Base-by-base conservation (phyloP, 1,140 invertebrate species). In the Drosophila elegans region DNA sequence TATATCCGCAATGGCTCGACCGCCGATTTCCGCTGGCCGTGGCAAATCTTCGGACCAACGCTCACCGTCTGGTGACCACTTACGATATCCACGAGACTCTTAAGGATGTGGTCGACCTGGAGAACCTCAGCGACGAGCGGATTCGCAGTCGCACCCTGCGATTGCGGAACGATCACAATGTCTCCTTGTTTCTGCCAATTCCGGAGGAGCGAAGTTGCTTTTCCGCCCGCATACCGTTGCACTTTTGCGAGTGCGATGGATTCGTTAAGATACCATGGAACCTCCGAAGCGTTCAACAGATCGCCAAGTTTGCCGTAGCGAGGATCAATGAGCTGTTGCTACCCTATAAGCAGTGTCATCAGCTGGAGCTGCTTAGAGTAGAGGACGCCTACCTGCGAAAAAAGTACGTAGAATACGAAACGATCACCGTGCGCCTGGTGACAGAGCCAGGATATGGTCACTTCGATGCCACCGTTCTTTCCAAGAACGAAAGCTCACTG, bases 51-150 rank as follows among this genome's bases (percentile, higher is more conserved):
- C 21, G 29, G 1, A 3, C 12, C 16, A 71, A 68, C 9, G 16
- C 62, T n/a, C 63, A 39, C 4, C 48, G 67, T 0, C 42, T 71
- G 32, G 36, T 71, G 2, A 71, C 67, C 16, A 41, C 67, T 0
- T 67, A 39, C 9, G 67, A 71, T 27, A 7, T 71, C 4, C 63
- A 71, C 27, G 67, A 71, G 25, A 71, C 67, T 1, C 21, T 71
- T 1, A 55, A 41, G 48, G 67, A 71, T 45, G 29, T 71, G 34
- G 7, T 29, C 1, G 12, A 71, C 21, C 42, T 71, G 49, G 49
- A 55, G 0, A 46, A 46, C 63, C n/a, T 71, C 0, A 27, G 27
- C 0, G 67, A 68, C 11, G 49, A 46, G 4, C 6, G 44, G 0
- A 71, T 71, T 25, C 16, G 42, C 0, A 34, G 27, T 0, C 9